Base-by-base conservation (phyloP, 37 sponge, comb jelly and placozoan species). In the Lycopodina hypogea region DNA sequence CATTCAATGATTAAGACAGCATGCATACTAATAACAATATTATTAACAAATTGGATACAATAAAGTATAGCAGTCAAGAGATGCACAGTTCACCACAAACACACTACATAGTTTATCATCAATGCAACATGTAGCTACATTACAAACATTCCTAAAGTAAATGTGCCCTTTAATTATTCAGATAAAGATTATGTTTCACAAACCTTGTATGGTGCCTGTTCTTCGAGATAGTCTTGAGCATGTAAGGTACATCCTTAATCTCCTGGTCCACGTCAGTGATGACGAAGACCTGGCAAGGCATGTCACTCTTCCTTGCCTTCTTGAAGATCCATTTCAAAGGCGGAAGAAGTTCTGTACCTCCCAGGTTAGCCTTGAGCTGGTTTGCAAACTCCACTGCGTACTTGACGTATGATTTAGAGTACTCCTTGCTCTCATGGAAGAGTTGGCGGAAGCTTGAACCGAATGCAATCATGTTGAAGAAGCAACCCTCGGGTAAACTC, bases 251-350 rank as follows among this genome's bases (percentile, higher is more conserved):
- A 61, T 89, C 83, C 2, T 76, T 78, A 6, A 83, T 88, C 28
- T 79, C 84, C 26, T 89, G 90, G 40, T 93, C 93, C 32, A 89
- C 90, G 40, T 93, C 94, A 35, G 94, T 94, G 32, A 94, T 57
- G 23, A 94, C 83, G 68, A 94, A 84, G 7, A 94, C 37, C 32
- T 94, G 94, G 9, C 90, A 42, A 11, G 78, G 82, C 21, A 86
- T 71, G 0, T 77, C 76, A 3, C 40, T 33, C 26, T 38, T 34
- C 2, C 45, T 61, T 1, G 62, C 52, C 30, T 77, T 69, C 78
- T 81, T 87, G 50, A 83, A 65, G 21, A 94, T 64, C 88, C 88
- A 87, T 11, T 55, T 72, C 29, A 94, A 81, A 1, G 94, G 94
- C 0, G 34, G n/a, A 17, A 89, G 85, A 12, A 94, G 81, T 35